phyloP scores from a whole-genome alignment of 2,113 vertebrate genomes.

The Dendropsophus ebraccatus region DNA sequence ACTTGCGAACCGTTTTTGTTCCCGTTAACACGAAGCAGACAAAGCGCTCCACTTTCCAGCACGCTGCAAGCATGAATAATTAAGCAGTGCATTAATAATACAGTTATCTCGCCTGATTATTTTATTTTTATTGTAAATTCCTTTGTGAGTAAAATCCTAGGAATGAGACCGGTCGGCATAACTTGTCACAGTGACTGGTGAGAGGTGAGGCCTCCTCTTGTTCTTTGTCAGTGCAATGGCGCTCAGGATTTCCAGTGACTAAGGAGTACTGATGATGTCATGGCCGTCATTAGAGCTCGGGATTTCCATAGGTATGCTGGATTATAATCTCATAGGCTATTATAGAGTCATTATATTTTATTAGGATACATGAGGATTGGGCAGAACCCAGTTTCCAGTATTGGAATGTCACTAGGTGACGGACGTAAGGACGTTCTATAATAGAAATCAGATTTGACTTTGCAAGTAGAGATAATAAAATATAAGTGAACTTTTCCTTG shows the following conservation, averaged over 20 bases:
- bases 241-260: neutral
- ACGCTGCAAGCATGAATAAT: constrained; percentile 17
- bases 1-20: neutral
- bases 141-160: neutral
- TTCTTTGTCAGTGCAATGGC: neutral
- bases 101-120: neutral
- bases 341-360: neutral
- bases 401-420: neutral
- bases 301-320: neutral
- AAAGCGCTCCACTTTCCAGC: neutral
- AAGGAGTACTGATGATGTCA: neutral
- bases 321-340: neutral
- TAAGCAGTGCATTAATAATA: constrained; percentile 8
- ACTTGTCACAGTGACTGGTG: neutral
- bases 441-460: no score
- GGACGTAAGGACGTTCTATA: no score
- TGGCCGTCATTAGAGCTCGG: neutral
- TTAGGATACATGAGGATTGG: neutral
- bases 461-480: no score
- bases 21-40: neutral
- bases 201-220: neutral
- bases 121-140: constrained; percentile 4
- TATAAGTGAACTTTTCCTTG: no score
- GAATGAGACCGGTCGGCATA: neutral
- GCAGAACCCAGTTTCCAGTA: neutral